Evolutionary conservation across 2,797 vertebrate genomes (phyloP), one percentile per base, ranked within the genome.

Genomic region (Eulemur mongoz): DNA sequence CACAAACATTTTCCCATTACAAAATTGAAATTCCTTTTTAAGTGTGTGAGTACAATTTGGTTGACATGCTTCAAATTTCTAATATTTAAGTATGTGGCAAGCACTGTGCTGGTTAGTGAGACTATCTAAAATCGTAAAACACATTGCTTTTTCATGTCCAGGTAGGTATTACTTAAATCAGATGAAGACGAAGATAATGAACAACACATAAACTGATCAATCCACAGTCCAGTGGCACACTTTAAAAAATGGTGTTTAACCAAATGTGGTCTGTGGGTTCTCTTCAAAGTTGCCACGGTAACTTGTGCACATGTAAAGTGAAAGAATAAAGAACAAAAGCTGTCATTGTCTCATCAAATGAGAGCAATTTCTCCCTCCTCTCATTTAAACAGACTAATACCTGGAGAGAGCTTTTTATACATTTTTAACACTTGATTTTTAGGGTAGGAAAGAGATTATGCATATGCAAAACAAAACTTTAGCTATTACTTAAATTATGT

Each of bases 271-370:
- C 96, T 97, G 91, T 91, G 70, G 85, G 82, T 97, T 97, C 96
- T 98, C 97, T 97, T 96, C 96, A 97, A 98, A 98, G 96, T 98
- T 98, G 94, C 97, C 97, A 98, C 94, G 89, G 97, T 97, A 98
- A 98, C 97, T 98, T 59, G 18, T 93, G 96, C 27, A 50, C 92
- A 94, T 93, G 92, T 94, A 96, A 97, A 97, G 89, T 48, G 91
- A 96, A 97, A 98, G 92, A 96, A 96, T 61, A 79, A 75, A 97
- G 96, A 98, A 99, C 98, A 98, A 98, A 98, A 94, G 94, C 96
- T 97, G 93, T 98, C 95, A 97, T 98, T 99, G 98, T 99, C 96
- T 97, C 88, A 94, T 97, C 93, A 97, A 97, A 76, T 93, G 94
- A 98, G 93, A 85, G 89, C 72, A 52, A 32, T 92, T 95, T 95